Evolutionary conservation across 2,888 invertebrate species (phyloP).

Genomic region (Chrysomela aeneicollis): DNA sequence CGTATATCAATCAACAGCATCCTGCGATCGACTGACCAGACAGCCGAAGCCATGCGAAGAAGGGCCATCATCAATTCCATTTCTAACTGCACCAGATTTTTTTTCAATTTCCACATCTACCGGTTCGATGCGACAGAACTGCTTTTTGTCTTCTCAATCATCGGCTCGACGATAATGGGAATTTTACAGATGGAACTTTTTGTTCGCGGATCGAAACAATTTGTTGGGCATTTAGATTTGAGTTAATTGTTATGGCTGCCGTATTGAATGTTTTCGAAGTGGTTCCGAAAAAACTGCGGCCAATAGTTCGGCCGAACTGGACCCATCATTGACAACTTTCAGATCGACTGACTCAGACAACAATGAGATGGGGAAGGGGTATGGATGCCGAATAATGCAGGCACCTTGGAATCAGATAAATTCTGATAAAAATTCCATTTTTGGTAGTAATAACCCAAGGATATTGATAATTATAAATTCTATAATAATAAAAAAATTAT

Average conservation of each 20-base stretch:
- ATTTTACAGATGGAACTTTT: conserved; percentile 40
- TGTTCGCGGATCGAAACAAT: conserved; percentile 41
- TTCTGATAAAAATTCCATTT: not conserved
- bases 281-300: conserved; percentile 19
- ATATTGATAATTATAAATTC: too few relatives aligned
- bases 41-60: conserved; percentile 5
- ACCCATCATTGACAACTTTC: not conserved
- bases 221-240: conserved; percentile 45
- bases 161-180: conserved; percentile 37
- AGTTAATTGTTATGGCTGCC: conserved; percentile 43
- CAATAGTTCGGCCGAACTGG: conserved; percentile 5
- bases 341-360: not conserved
- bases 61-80: conserved; percentile 1
- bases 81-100: conserved; percentile 37
- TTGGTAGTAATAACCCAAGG: too few relatives aligned
- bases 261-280: conserved; percentile 28
- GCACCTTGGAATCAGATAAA: too few relatives aligned
- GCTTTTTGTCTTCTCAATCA: conserved; percentile 38
- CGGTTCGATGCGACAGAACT: conserved; percentile 34
- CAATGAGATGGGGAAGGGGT: not conserved
- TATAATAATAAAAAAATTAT: too few relatives aligned
- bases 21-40: conserved; percentile 26
- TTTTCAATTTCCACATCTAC: conserved; percentile 38
- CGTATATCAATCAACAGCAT: conserved; percentile 38
- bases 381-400: too few relatives aligned